Percentiles rank a stretch among this genome's conserved stretches.
phyloP scores from a whole-genome alignment of 2,888 invertebrate genomes.

The Lasioglossum morio region DNA sequence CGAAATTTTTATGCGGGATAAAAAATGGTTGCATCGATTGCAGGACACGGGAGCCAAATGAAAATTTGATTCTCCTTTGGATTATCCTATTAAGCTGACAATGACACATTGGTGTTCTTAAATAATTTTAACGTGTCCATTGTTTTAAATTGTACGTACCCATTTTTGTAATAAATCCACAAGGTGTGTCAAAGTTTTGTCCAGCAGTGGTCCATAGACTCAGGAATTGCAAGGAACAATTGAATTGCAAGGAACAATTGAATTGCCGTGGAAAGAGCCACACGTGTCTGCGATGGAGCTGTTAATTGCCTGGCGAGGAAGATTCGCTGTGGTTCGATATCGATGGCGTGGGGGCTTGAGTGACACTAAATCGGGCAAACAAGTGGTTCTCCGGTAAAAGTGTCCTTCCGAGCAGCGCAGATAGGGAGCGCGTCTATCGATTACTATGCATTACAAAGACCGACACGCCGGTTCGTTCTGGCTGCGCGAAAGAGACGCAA shows the following conservation, averaged over 20 bases:
- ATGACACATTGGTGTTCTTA: too few species aligned
- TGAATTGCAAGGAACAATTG: neutral
- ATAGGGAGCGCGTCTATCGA: slow-evolving; percentile 57
- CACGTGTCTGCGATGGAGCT: neutral
- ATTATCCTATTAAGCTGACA: too few species aligned
- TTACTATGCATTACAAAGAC: slow-evolving; percentile 66
- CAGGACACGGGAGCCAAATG: too few species aligned
- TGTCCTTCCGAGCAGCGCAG: slow-evolving; percentile 36
- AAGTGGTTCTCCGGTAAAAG: slow-evolving; percentile 41
- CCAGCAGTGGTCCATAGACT: neutral
- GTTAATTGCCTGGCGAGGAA: slow-evolving; percentile 25
- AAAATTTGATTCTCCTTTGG: too few species aligned
- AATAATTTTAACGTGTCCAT: too few species aligned
- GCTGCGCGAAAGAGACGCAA: slow-evolving; percentile 51
- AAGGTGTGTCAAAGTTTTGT: neutral
- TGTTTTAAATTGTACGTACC: too few species aligned
- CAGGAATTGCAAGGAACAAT: neutral
- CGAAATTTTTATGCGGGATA: neutral
- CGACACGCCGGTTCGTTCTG: slow-evolving; percentile 48
- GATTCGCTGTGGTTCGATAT: neutral
- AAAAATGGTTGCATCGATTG: too few species aligned
- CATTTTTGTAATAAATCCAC: too few species aligned
- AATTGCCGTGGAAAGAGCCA: neutral
- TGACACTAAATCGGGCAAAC: slow-evolving; percentile 11
- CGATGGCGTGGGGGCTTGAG: neutral